Evolutionary conservation across 2,797 vertebrate species (phyloP).

Genomic region (Aphelocoma californica): DNA sequence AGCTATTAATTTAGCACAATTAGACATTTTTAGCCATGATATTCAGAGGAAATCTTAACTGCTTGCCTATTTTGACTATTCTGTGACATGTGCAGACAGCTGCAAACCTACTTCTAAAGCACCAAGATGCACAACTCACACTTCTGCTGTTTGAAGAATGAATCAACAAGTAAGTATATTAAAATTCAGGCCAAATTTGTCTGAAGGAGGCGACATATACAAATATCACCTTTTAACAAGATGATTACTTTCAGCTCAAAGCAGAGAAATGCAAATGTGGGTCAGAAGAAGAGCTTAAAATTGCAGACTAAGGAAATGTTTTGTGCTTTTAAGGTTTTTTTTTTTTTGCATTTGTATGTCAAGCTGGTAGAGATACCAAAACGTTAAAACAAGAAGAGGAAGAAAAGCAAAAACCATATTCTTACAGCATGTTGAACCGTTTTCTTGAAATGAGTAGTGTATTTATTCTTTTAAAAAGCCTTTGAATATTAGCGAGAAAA

Average conservation of each 20-base stretch:
- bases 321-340: not conserved
- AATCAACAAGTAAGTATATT: not conserved
- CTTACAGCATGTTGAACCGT: not conserved
- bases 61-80: not conserved
- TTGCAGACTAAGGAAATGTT: not conserved
- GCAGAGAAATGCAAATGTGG: not conserved
- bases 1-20: not conserved
- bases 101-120: not conserved
- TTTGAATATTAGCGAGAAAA: not conserved
- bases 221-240: not conserved
- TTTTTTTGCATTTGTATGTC: not conserved
- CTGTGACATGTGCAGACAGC: not conserved
- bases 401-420: not conserved
- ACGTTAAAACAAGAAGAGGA: not conserved
- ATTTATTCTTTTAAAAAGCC: not conserved
- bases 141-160: not conserved
- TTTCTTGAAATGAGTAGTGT: not conserved
- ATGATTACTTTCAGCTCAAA: not conserved
- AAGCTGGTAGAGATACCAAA: not conserved
- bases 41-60: not conserved
- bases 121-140: not conserved
- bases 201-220: not conserved
- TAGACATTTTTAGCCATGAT: not conserved
- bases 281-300: not conserved
- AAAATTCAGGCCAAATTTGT: not conserved